A percentile compares a stretch with the other conserved stretches of the same genome.
Conservation (phyloP, 2,888 invertebrate genomes). For the Lasioglossum lativentre region DNA sequence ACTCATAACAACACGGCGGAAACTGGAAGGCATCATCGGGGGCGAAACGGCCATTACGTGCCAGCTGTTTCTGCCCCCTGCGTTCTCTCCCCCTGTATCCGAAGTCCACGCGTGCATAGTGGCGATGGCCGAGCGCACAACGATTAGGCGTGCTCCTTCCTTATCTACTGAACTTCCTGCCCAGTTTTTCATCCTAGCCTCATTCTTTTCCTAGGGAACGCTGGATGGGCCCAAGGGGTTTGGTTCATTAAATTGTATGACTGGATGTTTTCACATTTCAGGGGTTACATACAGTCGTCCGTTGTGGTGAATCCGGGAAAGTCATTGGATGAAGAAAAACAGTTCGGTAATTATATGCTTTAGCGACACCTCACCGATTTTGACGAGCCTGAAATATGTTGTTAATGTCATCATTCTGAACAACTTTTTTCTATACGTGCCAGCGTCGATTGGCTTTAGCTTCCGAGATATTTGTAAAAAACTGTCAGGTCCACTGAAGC, state of each 20-base stretch:
- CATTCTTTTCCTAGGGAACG: conserved; percentile 1
- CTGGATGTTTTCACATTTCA: conserved; percentile 2
- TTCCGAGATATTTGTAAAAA: too few relatives aligned
- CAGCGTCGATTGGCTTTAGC: too few relatives aligned
- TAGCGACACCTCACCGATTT: too few relatives aligned
- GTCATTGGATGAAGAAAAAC: not conserved
- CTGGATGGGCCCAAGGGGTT: conserved; percentile 1
- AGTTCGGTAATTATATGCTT: not conserved
- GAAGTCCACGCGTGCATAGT: conserved; percentile 9
- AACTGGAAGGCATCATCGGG: conserved; percentile 36
- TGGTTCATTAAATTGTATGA: conserved; percentile 19
- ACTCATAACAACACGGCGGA: conserved; percentile 36
- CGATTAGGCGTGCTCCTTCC: conserved; percentile 53
- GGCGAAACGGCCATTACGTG: conserved; percentile 54
- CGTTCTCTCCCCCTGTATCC: conserved; percentile 31
- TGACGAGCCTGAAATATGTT: too few relatives aligned
- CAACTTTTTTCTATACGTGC: too few relatives aligned
- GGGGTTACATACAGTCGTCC: not conserved
- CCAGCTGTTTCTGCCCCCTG: conserved; percentile 45
- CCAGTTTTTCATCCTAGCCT: conserved; percentile 6
- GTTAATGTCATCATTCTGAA: too few relatives aligned
- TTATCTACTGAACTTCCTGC: conserved; percentile 32
- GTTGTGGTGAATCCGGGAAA: not conserved
- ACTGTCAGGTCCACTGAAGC: too few relatives aligned
- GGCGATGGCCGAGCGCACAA: conserved; percentile 11